phyloP scores from a whole-genome alignment of 1,140 invertebrate genomes.

The Lucilia sericata region DNA sequence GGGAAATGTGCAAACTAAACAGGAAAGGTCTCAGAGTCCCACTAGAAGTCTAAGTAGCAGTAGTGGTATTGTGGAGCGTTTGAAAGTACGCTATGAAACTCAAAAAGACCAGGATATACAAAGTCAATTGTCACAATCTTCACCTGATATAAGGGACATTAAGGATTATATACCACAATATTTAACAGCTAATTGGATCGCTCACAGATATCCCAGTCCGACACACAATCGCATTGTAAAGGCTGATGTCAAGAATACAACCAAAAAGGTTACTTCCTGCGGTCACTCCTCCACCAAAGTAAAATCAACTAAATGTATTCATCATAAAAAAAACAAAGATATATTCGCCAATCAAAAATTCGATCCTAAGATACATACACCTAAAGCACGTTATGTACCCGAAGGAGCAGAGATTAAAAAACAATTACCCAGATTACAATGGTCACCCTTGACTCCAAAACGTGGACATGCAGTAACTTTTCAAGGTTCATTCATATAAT shows the following conservation, averaged over 20 bases:
- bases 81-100: slow-evolving; percentile 78
- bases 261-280: background rate
- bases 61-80: slow-evolving; percentile 76
- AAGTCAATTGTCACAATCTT: slow-evolving; percentile 76
- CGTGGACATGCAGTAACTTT: slow-evolving; percentile 60
- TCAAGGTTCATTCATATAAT: slow-evolving; percentile 56
- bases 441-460: slow-evolving; percentile 51
- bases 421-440: slow-evolving; percentile 14
- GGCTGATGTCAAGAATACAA: background rate
- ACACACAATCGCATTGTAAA: slow-evolving; percentile 70
- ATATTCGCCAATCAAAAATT: slow-evolving; percentile 78
- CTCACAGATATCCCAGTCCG: slow-evolving; percentile 78
- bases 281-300: background rate
- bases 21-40: slow-evolving; percentile 60
- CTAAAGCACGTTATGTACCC: slow-evolving; percentile 82
- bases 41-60: slow-evolving; percentile 66
- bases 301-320: background rate
- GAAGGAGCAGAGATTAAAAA: slow-evolving; percentile 53
- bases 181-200: slow-evolving; percentile 80
- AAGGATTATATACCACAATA: slow-evolving; percentile 75
- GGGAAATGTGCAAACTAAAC: slow-evolving; percentile 69
- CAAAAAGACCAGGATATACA: slow-evolving; percentile 34
- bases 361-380: slow-evolving; percentile 80
- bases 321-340: slow-evolving; percentile 65
- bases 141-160: slow-evolving; percentile 81